Evolutionary conservation across 2,797 vertebrate species (phyloP).

Genomic region (Chaetophractus vellerosus): DNA sequence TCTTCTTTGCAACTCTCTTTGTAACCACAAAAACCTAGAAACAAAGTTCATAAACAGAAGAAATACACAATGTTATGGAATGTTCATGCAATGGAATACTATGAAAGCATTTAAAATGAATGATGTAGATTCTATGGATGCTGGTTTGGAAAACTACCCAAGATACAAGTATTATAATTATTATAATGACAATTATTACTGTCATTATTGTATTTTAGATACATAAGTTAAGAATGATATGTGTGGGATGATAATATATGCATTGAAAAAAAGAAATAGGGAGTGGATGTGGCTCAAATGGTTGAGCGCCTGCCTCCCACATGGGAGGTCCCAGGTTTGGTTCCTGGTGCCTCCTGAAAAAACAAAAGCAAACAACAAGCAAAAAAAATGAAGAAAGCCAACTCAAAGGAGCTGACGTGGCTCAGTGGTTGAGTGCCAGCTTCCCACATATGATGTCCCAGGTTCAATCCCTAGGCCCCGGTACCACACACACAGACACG

Average conservation of each 20-base stretch:
- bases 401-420: too few species aligned
- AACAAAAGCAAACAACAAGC: too few species aligned
- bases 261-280: not conserved
- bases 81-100: not conserved
- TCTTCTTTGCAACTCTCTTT: constrained; percentile 2
- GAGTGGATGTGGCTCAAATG: too few species aligned
- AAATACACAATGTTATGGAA: not conserved
- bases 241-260: not conserved
- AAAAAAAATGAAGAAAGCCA: too few species aligned
- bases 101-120: not conserved
- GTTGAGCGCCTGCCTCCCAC: too few species aligned
- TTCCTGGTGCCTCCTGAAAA: too few species aligned
- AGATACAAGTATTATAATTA: not conserved
- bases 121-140: not conserved
- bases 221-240: not conserved
- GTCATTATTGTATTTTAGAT: not conserved
- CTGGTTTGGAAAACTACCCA: not conserved
- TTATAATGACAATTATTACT: not conserved
- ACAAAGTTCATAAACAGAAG: not conserved
- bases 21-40: not conserved
- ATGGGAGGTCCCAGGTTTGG: too few species aligned
- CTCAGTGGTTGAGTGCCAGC: too few species aligned
- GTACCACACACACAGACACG: too few species aligned
- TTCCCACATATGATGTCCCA: too few species aligned
- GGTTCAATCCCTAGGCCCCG: too few species aligned